Evolutionary conservation across 2,888 invertebrate species (phyloP), one percentile per base, ranked within the genome.

Genomic region (Dioctria rufipes): DNA sequence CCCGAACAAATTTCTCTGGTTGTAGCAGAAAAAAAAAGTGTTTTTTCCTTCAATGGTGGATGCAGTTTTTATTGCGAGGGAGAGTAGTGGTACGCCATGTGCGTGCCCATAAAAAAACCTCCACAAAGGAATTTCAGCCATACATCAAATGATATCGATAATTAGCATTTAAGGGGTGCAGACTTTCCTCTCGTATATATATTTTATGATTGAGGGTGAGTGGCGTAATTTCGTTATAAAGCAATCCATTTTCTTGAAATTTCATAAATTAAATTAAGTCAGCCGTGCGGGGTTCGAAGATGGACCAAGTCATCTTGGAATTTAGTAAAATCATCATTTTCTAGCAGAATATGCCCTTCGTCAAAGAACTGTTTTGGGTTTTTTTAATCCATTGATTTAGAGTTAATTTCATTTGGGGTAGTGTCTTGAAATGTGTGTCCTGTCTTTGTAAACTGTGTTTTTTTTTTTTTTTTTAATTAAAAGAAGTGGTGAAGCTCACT

Each of bases 121-220:
- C 40, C 54, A 58, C 54, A 54, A 58, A 43, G 39, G 37, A 63
- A 63, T 46, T 67, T 42, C 58, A 43, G 37, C 4, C 46, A 42
- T 58, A 69, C 66, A 79, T 79, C 67, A 79, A 79, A 69, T 46
- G 79, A 67, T 79, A 60, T 79, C 60, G 69, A 79, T 79, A 67
- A 79, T 79, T 79, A 79, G 79, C 79, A 79, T 79, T 79, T 79
- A 51, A 54, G 77, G 69, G 51, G 25, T 51, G 25, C 25, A 25
- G 46, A n/a, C 43, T 37, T 69, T 43, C 51, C 49, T 37, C 49
- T 11, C 6, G 13, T 5, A 58, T 6, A 5, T 66, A 42, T 43
- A 6, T 43, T 4, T 4, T 0, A 3, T 11, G 3, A 25, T 6
- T 2, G 61, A 46, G 51, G n/a, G 69, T 3, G 69, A 39, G 39